Evolutionary conservation across 1,140 invertebrate genomes (phyloP), one percentile per base, ranked within the genome.

Genomic region (Drosophila pachea): DNA sequence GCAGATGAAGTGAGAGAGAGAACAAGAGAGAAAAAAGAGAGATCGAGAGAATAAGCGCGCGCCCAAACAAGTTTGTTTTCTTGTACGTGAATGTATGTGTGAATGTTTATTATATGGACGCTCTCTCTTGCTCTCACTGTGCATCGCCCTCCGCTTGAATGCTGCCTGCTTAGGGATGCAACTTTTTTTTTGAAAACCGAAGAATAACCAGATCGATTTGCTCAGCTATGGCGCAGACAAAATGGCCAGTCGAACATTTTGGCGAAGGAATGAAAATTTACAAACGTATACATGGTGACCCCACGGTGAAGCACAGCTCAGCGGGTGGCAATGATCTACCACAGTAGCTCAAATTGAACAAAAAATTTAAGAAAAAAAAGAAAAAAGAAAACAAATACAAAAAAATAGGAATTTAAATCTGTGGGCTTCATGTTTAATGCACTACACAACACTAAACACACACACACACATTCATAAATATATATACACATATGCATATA

Each of bases 111-210:
- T 59, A 62, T 45, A 71, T 14, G 50, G 52, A 14, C 70, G 56
- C 49, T 50, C 60, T 48, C 59, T 60, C 52, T 36, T 54, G 69
- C 59, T 38, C 64, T 35, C 62, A 14, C 70, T 72, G 58, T 78
- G 72, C 78, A 82, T 78, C 78, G 66, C 68, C 63, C 68, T 71
- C 62, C 50, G 48, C 55, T 61, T 50, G 67, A 64, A 60, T 70
- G 72, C 68, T 69, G 54, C 38, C 69, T 73, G 66, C 58, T 84
- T 86, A 78, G 79, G 79, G 79, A 84, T 84, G 79, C 81, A 84
- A 71, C 63, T 73, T 65, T 49, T 73, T 64, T 49, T 38, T 49
- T 43, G 60, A 64, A 67, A 73, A 52, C 63, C 54, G 66, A 61
- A 65, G 53, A 65, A 48, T 14, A 69, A 66, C 64, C 73, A 84